Evolutionary conservation across 2,113 vertebrate genomes (phyloP).

Genomic region (Willisornis vidua): DNA sequence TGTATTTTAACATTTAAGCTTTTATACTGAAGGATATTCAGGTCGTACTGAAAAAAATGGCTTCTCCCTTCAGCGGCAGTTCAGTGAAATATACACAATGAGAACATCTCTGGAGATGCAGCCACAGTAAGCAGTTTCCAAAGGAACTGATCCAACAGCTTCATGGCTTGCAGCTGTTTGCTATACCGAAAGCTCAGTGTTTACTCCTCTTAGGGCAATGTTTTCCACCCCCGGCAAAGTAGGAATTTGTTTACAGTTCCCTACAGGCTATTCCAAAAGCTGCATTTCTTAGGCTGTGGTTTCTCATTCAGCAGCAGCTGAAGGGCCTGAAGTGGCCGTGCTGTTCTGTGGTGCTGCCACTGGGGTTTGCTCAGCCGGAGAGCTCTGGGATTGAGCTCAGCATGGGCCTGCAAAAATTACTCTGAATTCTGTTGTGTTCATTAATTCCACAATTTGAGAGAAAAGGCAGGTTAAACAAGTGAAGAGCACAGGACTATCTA

Average conservation of each 20-base stretch:
- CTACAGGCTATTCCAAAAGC: neutral
- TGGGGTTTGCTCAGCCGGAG: neutral
- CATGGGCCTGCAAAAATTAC: neutral
- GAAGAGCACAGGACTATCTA: neutral
- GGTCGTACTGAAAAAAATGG: neutral
- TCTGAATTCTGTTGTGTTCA: neutral
- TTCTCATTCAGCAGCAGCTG: neutral
- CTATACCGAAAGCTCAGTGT: neutral
- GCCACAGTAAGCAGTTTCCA: neutral
- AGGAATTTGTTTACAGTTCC: neutral
- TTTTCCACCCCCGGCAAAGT: neutral
- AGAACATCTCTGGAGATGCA: neutral
- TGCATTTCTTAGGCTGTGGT: neutral
- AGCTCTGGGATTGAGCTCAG: neutral
- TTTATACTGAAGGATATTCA: neutral
- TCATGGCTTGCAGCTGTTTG: slow-evolving; percentile 15
- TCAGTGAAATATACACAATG: neutral
- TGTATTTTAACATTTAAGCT: neutral
- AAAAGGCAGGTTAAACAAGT: neutral
- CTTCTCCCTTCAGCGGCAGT: neutral
- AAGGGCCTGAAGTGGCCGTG: neutral
- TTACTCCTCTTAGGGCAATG: neutral
- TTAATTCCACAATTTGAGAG: neutral
- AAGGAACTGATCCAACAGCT: neutral
- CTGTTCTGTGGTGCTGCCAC: neutral